A percentile compares a stretch with the other conserved stretches of the same genome.
Conservation (phyloP, 1,140 invertebrate genomes). For the Nasonia vitripennis region DNA sequence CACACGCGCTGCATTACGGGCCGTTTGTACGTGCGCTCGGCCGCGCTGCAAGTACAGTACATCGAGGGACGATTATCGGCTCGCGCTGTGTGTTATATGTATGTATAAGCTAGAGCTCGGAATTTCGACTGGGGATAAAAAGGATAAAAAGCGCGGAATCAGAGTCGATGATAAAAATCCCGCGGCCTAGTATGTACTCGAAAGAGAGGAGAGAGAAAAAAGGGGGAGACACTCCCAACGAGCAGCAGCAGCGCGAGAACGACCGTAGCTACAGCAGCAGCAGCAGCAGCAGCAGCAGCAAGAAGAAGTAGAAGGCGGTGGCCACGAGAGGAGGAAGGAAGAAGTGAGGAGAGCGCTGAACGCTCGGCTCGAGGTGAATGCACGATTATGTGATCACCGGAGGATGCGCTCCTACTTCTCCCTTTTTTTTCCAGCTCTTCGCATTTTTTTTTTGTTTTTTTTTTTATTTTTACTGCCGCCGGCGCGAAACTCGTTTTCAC, state of each 20-base stretch:
- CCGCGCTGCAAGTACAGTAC: neutral
- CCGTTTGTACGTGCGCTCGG: neutral
- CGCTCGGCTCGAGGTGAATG: conserved; percentile 64
- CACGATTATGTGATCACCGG: conserved; percentile 73
- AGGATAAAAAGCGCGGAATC: neutral
- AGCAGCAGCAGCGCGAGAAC: neutral
- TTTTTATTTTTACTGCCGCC: conserved; percentile 14
- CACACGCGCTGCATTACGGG: neutral
- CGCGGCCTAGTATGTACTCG: neutral
- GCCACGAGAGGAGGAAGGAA: neutral
- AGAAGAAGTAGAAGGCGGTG: conserved; percentile 50
- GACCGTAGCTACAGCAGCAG: conserved; percentile 16
- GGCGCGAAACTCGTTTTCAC: conserved; percentile 51
- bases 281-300: conserved; percentile 39
- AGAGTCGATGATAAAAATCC: neutral
- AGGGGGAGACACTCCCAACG: neutral
- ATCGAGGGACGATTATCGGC: neutral
- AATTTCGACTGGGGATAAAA: neutral
- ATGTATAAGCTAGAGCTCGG: neutral
- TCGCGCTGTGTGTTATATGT: no score
- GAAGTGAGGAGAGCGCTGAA: conserved; percentile 26
- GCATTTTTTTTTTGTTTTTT: neutral
- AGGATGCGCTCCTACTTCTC: conserved; percentile 64
- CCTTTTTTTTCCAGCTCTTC: neutral
- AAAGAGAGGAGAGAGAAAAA: neutral